Base-by-base conservation (phyloP, 2,113 vertebrate genomes). In the Ictalurus furcatus region DNA sequence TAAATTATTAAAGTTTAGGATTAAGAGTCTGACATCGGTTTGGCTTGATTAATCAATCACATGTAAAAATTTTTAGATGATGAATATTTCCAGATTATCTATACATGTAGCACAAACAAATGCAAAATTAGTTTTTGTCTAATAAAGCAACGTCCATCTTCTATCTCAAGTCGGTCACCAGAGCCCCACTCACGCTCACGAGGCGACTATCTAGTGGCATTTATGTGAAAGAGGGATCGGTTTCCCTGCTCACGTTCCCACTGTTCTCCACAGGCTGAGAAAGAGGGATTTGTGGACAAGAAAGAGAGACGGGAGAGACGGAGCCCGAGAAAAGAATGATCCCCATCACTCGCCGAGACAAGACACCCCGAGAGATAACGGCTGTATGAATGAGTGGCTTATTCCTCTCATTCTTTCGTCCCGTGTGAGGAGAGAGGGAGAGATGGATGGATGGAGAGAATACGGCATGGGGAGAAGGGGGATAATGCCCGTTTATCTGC, bases 401-500 rank as follows among this genome's bases (percentile, higher is more conserved):
- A 88, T 88, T 84, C 84, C 76, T 74, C 88, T 83, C 54, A 87
- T 86, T 56, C 87, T 88, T 87, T 84, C 44, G 82, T 88, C 89
- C 67, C 85, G 12, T 94, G 93, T 94, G 92, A 92, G 90, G 90
- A 93, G 95, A 71, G 67, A 81, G 63, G 78, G 84, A 80, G 80
- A 37, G 52, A 78, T 96, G 87, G 54, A 81, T 8, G 76, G 88
- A 88, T 61, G 69, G 71, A 82, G 19, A 69, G 91, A 93, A 59
- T 48, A 85, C 7, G 73, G 37, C 73, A 48, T 74, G 71, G 85
- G 96, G 28, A 52, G 61, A 61, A 34, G 23, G 48, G 61, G 96
- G 95, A 93, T 97, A 94, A 95, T 97, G 97, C 98, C 98, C 97
- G 98, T 97, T 96, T 98, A 91, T 98, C 96, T 97, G 97, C 96